Base-by-base conservation (phyloP, 1,140 invertebrate species). In the Drosophila nikananu region DNA sequence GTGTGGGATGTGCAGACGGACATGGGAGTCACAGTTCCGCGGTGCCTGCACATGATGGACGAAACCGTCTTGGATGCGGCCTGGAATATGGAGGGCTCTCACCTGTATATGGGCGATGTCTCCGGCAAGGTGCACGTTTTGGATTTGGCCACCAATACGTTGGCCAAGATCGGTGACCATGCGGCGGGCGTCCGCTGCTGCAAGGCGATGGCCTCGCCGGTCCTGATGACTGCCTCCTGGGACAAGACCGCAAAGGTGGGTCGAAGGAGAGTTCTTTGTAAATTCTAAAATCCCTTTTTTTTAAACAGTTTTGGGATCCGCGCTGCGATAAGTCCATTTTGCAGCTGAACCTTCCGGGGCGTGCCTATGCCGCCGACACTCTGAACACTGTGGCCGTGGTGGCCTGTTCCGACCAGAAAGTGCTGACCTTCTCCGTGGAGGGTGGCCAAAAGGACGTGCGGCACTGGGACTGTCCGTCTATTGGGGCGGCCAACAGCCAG, bases 141-240 rank as follows among this genome's bases (percentile, higher is more conserved):
- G 99, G 99, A 99, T 93, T 94, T 99, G n/a, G 97, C 95, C 32
- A 97, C 97, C 32, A 99, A 99, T 94, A 97, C 99, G 92, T 94
- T 96, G 17, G 95, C 98, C 48, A 97, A 98, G 94, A 96, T 99
- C n/a, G 98, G 98, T 7, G 95, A 96, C 61, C 99, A 99, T 93
- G 98, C 99, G 93, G 97, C 96, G 17, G 98, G 98, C 0, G 96
- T 99, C 1, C 98, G 97, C 93, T 98, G 97, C 5, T 98, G 98
- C 79, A 98, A 99, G 92, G 99, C 97, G 97, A 96, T 99, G 46
- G 98, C 99, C 94, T 96, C 97, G 1, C 95, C 97, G 1, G 97
- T 98, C 93, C 94, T 99, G 1, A 99, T 99, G 98, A 99, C 99
- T 13, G 97, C 97, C 6, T 99, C 98, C 32, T 99, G 98, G 98